A percentile compares a stretch with the other conserved stretches of the same genome.
Evolutionary conservation across 2,888 invertebrate genomes (phyloP).

Genomic region (Vanessa cardui): DNA sequence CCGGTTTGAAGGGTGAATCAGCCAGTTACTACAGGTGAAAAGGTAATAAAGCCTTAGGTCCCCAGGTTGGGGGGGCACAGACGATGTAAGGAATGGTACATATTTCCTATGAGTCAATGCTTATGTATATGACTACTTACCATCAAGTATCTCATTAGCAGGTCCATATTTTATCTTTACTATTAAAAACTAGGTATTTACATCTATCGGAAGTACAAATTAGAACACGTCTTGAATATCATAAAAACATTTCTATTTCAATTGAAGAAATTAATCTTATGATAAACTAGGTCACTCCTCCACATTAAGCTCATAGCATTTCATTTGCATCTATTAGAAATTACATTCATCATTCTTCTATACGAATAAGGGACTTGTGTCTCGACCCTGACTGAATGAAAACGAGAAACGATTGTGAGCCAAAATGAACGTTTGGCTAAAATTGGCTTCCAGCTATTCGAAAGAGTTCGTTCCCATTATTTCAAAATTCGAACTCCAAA

Average conservation of each 20-base stretch:
- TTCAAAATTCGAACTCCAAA: background rate
- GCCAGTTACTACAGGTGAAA: too few relatives aligned
- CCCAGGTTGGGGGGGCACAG: too few relatives aligned
- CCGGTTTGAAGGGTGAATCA: too few relatives aligned
- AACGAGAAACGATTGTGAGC: background rate
- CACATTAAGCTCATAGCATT: background rate
- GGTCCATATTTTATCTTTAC: too few relatives aligned
- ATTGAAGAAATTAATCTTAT: constrained; percentile 4
- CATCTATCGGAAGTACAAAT: background rate
- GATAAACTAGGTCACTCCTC: constrained; percentile 9
- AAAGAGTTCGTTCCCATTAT: background rate
- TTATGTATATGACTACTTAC: too few relatives aligned
- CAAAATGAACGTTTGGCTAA: background rate
- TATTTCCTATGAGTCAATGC: too few relatives aligned
- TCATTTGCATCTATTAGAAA: constrained; percentile 1
- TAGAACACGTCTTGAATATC: background rate
- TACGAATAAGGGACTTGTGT: background rate
- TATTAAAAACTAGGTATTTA: background rate
- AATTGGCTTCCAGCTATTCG: background rate
- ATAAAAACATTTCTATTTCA: constrained; percentile 6
- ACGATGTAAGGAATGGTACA: too few relatives aligned
- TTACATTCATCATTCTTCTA: background rate
- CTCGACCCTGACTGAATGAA: background rate
- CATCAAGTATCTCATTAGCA: too few relatives aligned
- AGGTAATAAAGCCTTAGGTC: too few relatives aligned